Evolutionary conservation across 2,888 invertebrate species (phyloP), one percentile per base, ranked within the genome.

Genomic region (Colletes collaris): DNA sequence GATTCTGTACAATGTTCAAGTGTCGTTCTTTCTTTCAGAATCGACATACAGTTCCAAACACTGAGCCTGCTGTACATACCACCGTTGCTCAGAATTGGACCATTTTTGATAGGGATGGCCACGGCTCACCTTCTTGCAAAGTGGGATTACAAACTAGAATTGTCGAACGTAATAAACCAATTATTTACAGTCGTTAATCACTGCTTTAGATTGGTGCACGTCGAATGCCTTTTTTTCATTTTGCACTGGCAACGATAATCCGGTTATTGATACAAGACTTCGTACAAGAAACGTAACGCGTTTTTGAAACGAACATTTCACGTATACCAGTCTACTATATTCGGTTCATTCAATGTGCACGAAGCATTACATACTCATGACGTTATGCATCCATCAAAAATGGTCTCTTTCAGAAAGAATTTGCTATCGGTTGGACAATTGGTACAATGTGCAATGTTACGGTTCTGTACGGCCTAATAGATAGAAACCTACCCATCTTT

Each of bases 51-150:
- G 85, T 46, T 40, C 27, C 27, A 27, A 27, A 27, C 27, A 27
- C 27, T 46, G 44, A 46, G 27, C 89, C 92, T 83, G 40, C 81
- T 93, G 65, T 93, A 93, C 75, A 89, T 91, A 75, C 92, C 91
- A 19, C 92, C 93, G 0, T 93, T 93, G 93, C 85, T 89, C 3
- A 90, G 93, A 82, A 89, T 93, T 37, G 90, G 92, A 16, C 93
- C 93, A 4, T 93, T 93, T 71, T 80, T 93, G 40, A 84, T 93
- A 27, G 93, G 93, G 46, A 90, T 93, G 86, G 94, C 82, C 2
- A 93, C 94, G 0, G 95, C 93, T 3, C 94, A 94, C 88, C 81
- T 94, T 65, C 81, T 93, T 40, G 65, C 86, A 50, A 91, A 93
- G 69, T 72, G 90, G 50, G 89, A 92, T 55, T 86, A 87, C 44